phyloP scores from a whole-genome alignment of 2,888 invertebrate genomes.

The Gisinianus flammeolus region DNA sequence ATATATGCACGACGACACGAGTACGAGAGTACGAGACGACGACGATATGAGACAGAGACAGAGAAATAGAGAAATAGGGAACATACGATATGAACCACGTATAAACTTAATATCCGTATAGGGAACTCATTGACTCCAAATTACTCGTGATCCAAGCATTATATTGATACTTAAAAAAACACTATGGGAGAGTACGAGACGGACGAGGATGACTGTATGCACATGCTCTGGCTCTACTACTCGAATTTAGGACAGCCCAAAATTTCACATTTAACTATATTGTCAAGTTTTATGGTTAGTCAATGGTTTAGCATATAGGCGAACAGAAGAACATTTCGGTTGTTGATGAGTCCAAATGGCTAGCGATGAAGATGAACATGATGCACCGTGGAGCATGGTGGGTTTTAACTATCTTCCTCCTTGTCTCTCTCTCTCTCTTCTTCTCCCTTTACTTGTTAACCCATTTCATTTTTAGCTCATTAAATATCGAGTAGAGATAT shows the following conservation, averaged over 20 bases:
- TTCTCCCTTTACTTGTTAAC: too few species aligned
- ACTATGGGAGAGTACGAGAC: background rate
- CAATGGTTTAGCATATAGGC: constrained; percentile 3
- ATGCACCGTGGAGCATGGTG: too few species aligned
- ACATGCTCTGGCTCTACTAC: background rate
- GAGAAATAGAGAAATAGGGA: too few species aligned
- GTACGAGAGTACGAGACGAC: too few species aligned
- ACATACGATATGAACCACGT: background rate
- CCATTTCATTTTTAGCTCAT: too few species aligned
- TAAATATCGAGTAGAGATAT: too few species aligned
- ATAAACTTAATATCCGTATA: background rate
- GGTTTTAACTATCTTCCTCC: background rate
- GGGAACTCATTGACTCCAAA: background rate
- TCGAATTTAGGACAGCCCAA: background rate
- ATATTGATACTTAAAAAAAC: background rate
- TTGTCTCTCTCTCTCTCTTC: background rate
- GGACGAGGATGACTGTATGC: background rate
- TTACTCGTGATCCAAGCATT: background rate
- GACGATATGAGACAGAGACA: background rate
- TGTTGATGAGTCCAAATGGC: too few species aligned
- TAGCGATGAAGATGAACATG: too few species aligned
- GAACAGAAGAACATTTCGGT: too few species aligned
- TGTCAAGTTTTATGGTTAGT: background rate
- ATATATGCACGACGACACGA: too few species aligned
- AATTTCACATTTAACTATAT: background rate